Evolutionary conservation across 2,888 invertebrate genomes (phyloP), one percentile per base, ranked within the genome.

Genomic region (Heteromyza rotundicornis): DNA sequence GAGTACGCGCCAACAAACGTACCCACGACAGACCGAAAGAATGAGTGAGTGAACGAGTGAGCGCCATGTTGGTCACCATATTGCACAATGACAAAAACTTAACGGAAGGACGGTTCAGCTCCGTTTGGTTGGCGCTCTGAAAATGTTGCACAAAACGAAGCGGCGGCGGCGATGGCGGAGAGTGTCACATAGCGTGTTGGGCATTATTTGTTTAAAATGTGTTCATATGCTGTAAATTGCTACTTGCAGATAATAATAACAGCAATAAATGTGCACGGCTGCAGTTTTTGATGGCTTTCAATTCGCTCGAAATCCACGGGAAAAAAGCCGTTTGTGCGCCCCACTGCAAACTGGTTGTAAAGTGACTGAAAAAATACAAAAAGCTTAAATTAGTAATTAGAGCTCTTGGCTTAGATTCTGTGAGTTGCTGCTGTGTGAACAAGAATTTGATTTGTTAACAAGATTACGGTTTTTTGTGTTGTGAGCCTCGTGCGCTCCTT

Each of bases 381-480:
- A 40, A n/a, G 58, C 16, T 56, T 59, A 44, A 59, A 64, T 57
- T 57, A 57, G 44, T 64, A 59, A 62, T 64, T 64, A 59, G 59
- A 59, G 53, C 59, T 40, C 3, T 20, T 27, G 53, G 24, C 32
- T 40, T 20, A 44, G 40, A 54, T 14, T 56, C 32, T 54, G 47
- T 63, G 64, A 53, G 66, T 68, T 72, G 69, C 72, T 72, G 73
- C 75, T 80, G 82, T 81, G 81, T 80, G 80, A 81, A 82, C 81
- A 81, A 80, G 80, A 74, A 78, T 78, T 78, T 80, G 81, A 80
- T 82, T 81, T 81, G 82, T 81, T 80, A 81, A 82, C 81, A 81
- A 80, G 80, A 77, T 81, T 76, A 77, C 74, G 52, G 35, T 56
- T 60, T 49, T 24, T 32, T 51, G 3, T 51, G 17, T 51, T 51